These are phyloP conservation scores for Harpalus rufipes DNA, from an alignment of 2,888 invertebrate genomes.

Conservation along the genomic window DNA sequence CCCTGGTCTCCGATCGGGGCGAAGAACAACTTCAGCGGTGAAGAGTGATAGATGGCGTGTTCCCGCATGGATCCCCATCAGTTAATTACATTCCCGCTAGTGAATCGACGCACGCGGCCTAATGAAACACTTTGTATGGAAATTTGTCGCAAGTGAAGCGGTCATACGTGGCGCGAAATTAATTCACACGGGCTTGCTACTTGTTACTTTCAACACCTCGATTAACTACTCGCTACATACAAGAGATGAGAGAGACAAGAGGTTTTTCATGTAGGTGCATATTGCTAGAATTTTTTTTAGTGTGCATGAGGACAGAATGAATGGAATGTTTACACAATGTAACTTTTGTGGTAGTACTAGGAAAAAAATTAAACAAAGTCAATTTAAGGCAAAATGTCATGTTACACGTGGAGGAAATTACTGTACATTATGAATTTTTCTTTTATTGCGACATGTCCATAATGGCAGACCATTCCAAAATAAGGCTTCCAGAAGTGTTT, in stretches of 20 bases:
- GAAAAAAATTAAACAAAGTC: too few species aligned
- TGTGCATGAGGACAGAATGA: too few species aligned
- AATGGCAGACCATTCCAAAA: too few species aligned
- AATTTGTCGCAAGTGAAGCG: constrained; percentile 50
- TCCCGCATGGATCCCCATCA: constrained; percentile 35
- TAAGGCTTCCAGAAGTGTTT: too few species aligned
- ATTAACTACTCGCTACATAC: neutral
- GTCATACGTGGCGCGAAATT: constrained; percentile 41
- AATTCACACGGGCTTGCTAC: constrained; percentile 7
- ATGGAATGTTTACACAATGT: too few species aligned
- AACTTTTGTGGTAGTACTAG: too few species aligned
- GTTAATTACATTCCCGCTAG: constrained; percentile 42
- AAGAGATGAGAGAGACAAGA: neutral
- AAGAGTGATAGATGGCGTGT: constrained; percentile 38
- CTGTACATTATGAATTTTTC: too few species aligned
- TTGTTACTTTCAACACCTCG: neutral
- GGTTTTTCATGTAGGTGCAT: neutral
- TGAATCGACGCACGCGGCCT: constrained; percentile 42
- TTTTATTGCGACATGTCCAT: too few species aligned
- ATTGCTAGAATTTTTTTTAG: neutral
- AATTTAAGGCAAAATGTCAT: too few species aligned
- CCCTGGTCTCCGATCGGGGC: neutral
- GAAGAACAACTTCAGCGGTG: neutral
- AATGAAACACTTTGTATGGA: constrained; percentile 55
- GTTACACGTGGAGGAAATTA: too few species aligned